These are phyloP conservation scores for Hystrix cristata DNA, from an alignment of 2,113 vertebrate species.

Conservation along the genomic window DNA sequence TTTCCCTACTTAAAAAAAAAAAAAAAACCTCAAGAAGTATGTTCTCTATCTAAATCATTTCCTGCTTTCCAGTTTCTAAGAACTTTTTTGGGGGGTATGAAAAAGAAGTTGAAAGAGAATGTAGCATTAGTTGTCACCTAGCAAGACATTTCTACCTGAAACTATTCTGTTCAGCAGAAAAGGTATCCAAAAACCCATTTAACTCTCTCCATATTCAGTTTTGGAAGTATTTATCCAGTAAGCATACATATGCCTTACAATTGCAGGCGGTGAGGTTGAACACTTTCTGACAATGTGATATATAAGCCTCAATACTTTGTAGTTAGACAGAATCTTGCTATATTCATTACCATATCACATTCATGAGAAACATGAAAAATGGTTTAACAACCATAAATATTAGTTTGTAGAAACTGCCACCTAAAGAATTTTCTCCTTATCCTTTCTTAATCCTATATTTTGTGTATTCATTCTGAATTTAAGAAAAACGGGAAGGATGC, in stretches of 20 bases:
- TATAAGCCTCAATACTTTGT: background rate
- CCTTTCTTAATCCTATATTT: constrained; percentile 10
- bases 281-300: constrained; percentile 18
- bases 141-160: constrained; percentile 10
- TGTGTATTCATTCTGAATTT: background rate
- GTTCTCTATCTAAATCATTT: background rate
- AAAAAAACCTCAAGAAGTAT: constrained; percentile 40
- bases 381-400: constrained; percentile 9
- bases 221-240: constrained; percentile 37
- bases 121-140: constrained; percentile 50
- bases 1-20: constrained; percentile 44
- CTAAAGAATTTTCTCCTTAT: background rate
- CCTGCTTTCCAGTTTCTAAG: constrained; percentile 30
- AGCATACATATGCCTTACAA: constrained; percentile 13
- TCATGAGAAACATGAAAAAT: background rate
- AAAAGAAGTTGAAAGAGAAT: constrained; percentile 38
- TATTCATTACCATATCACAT: background rate
- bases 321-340: background rate
- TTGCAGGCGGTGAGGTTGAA: constrained; percentile 22
- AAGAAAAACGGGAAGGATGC: background rate
- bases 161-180: constrained; percentile 8
- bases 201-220: background rate
- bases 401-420: constrained; percentile 34
- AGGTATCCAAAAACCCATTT: constrained; percentile 47
- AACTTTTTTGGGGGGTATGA: background rate